A percentile compares a stretch with the other conserved stretches of the same genome.
Evolutionary conservation across 2,113 vertebrate genomes (phyloP).

Genomic region (Dromas ardeola): DNA sequence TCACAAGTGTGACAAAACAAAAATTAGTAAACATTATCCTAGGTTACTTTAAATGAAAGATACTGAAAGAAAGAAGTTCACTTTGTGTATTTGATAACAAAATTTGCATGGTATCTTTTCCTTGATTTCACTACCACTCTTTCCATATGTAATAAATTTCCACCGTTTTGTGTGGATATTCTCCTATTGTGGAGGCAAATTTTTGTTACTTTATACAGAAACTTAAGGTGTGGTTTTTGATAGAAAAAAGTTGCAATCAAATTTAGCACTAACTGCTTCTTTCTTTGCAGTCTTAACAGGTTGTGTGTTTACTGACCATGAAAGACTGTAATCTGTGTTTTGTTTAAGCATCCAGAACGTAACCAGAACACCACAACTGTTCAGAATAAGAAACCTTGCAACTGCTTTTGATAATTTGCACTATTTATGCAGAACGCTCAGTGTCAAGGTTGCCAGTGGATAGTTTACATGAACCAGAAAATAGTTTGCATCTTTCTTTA

Average conservation of each 20-base stretch:
- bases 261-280: background rate
- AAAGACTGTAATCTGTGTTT: background rate
- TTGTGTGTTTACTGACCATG: background rate
- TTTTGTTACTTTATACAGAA: background rate
- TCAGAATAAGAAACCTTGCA: conserved; percentile 15
- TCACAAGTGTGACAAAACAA: background rate
- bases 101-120: background rate
- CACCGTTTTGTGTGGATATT: background rate
- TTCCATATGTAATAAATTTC: background rate
- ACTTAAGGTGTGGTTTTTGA: background rate
- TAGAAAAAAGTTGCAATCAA: background rate
- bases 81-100: background rate
- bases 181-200: background rate
- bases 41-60: background rate
- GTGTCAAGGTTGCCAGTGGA: background rate
- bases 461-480: background rate
- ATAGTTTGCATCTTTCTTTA: background rate
- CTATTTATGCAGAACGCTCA: background rate
- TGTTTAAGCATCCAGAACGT: background rate
- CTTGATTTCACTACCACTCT: background rate
- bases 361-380: background rate
- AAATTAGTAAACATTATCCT: background rate
- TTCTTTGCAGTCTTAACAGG: background rate
- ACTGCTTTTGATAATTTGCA: background rate
- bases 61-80: background rate